Conservation (phyloP, 2,888 invertebrate genomes). For the Eupithecia pulchellata region DNA sequence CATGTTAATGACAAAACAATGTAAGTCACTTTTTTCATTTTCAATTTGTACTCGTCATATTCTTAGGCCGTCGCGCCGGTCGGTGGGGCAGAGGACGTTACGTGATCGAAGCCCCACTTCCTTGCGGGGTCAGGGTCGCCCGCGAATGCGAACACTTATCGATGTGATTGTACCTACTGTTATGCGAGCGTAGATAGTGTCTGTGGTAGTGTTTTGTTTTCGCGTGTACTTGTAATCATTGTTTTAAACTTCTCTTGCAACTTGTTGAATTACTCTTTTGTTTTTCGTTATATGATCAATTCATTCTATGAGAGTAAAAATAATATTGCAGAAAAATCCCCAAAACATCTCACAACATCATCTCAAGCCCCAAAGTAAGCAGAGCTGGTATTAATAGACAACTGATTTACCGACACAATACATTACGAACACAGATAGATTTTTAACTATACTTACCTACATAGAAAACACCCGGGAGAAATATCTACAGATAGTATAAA, state of each 20-base stretch:
- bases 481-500: not conserved
- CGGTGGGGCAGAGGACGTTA: conserved; percentile 31
- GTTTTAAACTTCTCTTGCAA: conserved; percentile 8
- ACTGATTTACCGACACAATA: too few relatives aligned
- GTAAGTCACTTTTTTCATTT: not conserved
- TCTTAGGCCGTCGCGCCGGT: conserved; percentile 25
- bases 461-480: not conserved
- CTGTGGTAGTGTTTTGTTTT: conserved; percentile 3
- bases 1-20: not conserved
- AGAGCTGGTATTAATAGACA: too few relatives aligned
- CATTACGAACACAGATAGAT: too few relatives aligned
- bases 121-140: conserved; percentile 44
- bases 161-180: conserved; percentile 34
- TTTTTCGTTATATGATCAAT: too few relatives aligned
- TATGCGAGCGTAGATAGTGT: conserved; percentile 13
- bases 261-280: conserved; percentile 8
- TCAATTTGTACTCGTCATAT: conserved; percentile 16
- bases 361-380: too few relatives aligned
- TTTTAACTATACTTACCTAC: not conserved
- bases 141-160: conserved; percentile 33
- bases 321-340: too few relatives aligned
- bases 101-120: conserved; percentile 44
- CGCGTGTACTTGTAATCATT: conserved; percentile 14
- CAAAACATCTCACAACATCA: too few relatives aligned
- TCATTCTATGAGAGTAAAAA: too few relatives aligned